Evolutionary conservation across 2,888 invertebrate genomes (phyloP).

Genomic region (Synergus gifuensis): DNA sequence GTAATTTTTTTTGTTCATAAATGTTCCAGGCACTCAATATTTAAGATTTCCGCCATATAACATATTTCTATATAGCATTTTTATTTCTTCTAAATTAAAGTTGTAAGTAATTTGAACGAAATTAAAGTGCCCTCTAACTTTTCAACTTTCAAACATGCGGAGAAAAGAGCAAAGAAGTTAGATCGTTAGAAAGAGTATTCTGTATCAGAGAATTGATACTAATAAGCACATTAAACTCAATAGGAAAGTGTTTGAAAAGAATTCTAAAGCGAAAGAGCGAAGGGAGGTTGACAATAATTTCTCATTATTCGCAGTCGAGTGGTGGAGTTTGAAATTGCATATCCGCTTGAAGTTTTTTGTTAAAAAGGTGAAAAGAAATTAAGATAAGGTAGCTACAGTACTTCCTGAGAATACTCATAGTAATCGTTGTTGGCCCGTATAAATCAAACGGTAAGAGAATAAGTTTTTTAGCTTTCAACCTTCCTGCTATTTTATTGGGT

Average conservation of each 20-base stretch:
- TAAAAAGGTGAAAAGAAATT: background rate
- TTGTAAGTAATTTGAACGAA: background rate
- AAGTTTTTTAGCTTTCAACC: background rate
- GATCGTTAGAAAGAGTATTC: background rate
- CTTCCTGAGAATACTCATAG: background rate
- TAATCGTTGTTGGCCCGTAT: background rate
- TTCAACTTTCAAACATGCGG: background rate
- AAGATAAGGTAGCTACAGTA: background rate
- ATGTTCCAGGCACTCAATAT: no score
- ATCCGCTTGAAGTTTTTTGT: background rate
- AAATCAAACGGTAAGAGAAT: background rate
- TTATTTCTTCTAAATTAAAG: background rate
- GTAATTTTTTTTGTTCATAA: no score
- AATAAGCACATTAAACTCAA: slow-evolving; percentile 11
- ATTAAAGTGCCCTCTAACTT: background rate
- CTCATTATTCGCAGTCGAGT: background rate
- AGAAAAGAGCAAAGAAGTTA: slow-evolving; percentile 4
- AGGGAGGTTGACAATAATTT: slow-evolving; percentile 7
- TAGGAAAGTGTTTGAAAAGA: background rate
- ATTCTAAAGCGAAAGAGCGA: background rate
- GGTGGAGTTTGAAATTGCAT: background rate
- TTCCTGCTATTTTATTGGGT: background rate
- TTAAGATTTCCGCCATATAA: no score
- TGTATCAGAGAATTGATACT: background rate
- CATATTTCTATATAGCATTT: background rate